A percentile compares a stretch with the other conserved stretches of the same genome.
Evolutionary conservation across 2,888 invertebrate genomes (phyloP).

Genomic region (Drosophila phalerata): DNA sequence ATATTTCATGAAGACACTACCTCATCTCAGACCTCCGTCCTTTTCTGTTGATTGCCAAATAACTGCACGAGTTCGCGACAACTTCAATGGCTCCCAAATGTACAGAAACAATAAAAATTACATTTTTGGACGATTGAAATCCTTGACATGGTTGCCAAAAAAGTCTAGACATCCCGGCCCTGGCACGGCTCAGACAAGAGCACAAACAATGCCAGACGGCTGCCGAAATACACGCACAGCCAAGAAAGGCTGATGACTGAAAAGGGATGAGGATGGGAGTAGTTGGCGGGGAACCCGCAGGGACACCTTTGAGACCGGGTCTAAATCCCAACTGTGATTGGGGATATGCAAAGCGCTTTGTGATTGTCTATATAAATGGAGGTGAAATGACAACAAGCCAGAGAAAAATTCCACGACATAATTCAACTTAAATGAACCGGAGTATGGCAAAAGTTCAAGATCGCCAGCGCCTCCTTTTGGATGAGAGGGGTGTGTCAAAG

Average conservation of each 20-base stretch:
- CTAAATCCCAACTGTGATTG: background rate
- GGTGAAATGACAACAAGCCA: slow-evolving; percentile 40
- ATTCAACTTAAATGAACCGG: slow-evolving; percentile 60
- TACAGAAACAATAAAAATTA: slow-evolving; percentile 67
- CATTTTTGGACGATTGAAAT: slow-evolving; percentile 50
- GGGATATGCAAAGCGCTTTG: slow-evolving; percentile 56
- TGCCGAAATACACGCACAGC: slow-evolving; percentile 46
- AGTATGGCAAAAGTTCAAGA: slow-evolving; percentile 47
- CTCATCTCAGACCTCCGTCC: background rate
- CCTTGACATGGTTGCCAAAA: slow-evolving; percentile 71
- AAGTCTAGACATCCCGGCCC: slow-evolving; percentile 21
- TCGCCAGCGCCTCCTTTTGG: slow-evolving; percentile 19
- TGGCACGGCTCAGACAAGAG: slow-evolving; percentile 28
- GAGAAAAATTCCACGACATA: slow-evolving; percentile 58
- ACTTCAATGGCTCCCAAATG: slow-evolving; percentile 47
- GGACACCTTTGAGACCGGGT: slow-evolving; percentile 42
- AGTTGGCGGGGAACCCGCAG: slow-evolving; percentile 8
- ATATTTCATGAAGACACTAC: slow-evolving; percentile 1
- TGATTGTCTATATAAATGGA: slow-evolving; percentile 19
- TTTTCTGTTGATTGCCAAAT: slow-evolving; percentile 40
- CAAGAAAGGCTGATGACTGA: background rate
- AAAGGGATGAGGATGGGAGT: background rate
- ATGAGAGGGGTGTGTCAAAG: slow-evolving; percentile 19
- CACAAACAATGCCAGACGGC: slow-evolving; percentile 53
- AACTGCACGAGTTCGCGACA: slow-evolving; percentile 44